Base-by-base conservation (phyloP, 2,888 invertebrate species). In the Ctenicera cuprea region DNA sequence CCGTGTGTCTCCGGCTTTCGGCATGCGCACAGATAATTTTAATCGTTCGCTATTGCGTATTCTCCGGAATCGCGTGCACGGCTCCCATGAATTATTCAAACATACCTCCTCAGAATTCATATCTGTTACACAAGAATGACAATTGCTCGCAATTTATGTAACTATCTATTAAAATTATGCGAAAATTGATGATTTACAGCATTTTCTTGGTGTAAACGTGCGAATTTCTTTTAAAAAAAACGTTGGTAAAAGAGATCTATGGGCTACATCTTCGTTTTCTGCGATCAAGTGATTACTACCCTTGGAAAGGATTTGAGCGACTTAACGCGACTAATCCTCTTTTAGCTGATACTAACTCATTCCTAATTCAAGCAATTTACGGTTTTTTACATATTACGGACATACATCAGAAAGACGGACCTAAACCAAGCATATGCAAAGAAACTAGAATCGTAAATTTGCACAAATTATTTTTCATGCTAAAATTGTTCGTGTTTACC, bases 21-120 rank as follows among this genome's bases (percentile, higher is more conserved):
- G 65, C 74, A 74, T 70, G 74, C 74, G 74, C 66, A 70, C 61
- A 74, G 57, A 74, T 74, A 74, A 74, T 74, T 70, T 74, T 70
- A 74, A 74, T 74, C 71, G 70, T 48, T 67, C 33, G 59, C 54
- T 67, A 71, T 74, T 70, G 66, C 68, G 68, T 74, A 74, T 70
- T 70, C 61, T 41, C 54, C 50, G 50, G 70, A 64, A 65, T 57
- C 43, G 65, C 52, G 64, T 63, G 62, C 65, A 30, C 37, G 65
- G 33, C 63, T 59, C 63, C 45, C 26, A 73, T 74, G 70, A 70
- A 74, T 74, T 48, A 71, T 74, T 74, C 74, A 74, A 54, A 54
- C 38, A 20, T 43, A 48, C 48, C 63, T 71, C 62, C 43, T 74
- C 48, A 59, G 66, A 64, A 74, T 70, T 74, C 74, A 74, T 74